Base-by-base conservation (phyloP, 2,113 vertebrate species). In the Psilopogon haemacephalus region DNA sequence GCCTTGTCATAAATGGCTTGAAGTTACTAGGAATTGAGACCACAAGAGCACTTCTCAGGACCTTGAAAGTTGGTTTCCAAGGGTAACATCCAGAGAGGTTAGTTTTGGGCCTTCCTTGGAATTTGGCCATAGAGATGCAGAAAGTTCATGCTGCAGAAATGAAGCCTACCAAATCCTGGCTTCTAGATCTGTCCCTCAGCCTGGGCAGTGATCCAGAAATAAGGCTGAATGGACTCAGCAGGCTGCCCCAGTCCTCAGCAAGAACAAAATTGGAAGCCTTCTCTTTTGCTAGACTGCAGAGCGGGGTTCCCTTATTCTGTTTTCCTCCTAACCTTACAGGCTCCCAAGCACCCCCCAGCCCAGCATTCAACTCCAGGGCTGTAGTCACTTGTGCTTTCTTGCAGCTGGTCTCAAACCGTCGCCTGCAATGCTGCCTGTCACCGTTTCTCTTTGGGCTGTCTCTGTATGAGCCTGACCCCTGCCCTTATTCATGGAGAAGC, bases 71-170 rank as follows among this genome's bases (percentile, higher is more conserved):
- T 58, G 56, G 13, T 92, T 92, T 92, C 62, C 83, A 55, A 73
- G 76, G 59, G 63, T 95, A 52, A 38, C 14, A 68, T 80, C 80
- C 88, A 93, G 90, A 95, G 90, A 93, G 52, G 52, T 96, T 91
- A 37, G 32, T 86, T 2, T 77, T 46, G 7, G 35, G 20, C 52
- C 60, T 89, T 87, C 55, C n/a, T 73, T 84, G 64, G 24, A 88
- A 84, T 91, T 56, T 76, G 62, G 28, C 23, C 46, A 63, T 56
- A 1, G 12, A 86, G 32, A 52, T 74, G 33, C 55, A 63, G 73
- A 56, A 44, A 1, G 4, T 70, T 73, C 18, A 7, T 13, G 14
- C 40, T 91, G 55, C 75, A 76, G 72, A 79, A 89, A 42, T 19
- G 59, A 78, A 84, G 16, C 52, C 56, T 84, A 30, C n/a, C 62